A percentile compares a stretch with the other conserved stretches of the same genome.
Conservation (phyloP, 2,797 vertebrate species). For the Peromyscus eremicus region DNA sequence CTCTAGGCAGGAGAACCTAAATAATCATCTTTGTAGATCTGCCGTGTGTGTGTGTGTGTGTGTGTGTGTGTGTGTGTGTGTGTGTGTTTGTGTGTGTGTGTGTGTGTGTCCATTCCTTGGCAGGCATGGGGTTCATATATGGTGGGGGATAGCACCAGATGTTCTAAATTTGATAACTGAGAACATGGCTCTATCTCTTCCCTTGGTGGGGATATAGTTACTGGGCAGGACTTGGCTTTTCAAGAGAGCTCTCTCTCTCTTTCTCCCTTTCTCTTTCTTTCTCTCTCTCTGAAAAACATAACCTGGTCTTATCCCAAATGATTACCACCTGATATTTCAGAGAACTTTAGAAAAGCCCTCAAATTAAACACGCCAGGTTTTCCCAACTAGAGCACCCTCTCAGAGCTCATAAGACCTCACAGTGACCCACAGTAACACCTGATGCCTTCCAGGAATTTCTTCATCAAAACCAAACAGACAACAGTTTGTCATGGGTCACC, state of each 20-base stretch:
- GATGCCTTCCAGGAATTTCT: background rate
- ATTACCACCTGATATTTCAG: background rate
- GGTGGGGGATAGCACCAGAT: conserved; percentile 64
- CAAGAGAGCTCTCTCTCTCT: background rate
- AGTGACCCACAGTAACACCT: background rate
- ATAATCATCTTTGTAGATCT: conserved; percentile 82
- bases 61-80: background rate
- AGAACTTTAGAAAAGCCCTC: background rate
- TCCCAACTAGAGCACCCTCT: background rate
- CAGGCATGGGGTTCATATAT: conserved; percentile 75
- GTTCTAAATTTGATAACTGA: conserved; percentile 64
- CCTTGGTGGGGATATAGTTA: too few species aligned
- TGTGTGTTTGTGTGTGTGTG: background rate
- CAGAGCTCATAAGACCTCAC: background rate
- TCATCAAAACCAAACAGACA: fast-evolving
- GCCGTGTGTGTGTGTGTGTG: background rate
- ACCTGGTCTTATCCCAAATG: background rate
- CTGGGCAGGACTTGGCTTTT: background rate
- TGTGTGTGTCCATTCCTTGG: background rate
- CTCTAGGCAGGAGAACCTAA: conserved; percentile 78
- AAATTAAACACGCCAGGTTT: background rate
- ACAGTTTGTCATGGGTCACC: background rate
- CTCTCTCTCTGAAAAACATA: background rate
- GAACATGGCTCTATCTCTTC: conserved; percentile 59
- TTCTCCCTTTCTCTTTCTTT: background rate